These are phyloP conservation scores for Tragelaphus strepsiceros DNA, from an alignment of 2,113 vertebrate genomes.

Conservation along the genomic window DNA sequence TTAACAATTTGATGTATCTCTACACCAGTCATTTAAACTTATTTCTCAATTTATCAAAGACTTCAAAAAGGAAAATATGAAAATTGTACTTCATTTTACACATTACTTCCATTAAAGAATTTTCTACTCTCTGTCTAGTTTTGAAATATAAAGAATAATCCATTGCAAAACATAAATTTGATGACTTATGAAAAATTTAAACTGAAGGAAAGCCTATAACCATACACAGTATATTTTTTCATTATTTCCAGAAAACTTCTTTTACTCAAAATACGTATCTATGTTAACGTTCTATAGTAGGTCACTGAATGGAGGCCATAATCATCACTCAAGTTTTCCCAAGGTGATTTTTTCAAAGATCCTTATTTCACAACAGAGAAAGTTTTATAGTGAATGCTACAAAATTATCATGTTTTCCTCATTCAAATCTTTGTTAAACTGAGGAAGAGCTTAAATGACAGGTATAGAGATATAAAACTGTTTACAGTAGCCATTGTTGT, in stretches of 20 bases:
- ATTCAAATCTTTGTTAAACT: constrained; percentile 18
- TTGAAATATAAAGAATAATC: background rate
- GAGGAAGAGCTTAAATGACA: constrained; percentile 30
- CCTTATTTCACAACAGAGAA: background rate
- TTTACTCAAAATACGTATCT: background rate
- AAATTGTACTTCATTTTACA: background rate
- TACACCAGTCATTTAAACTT: background rate
- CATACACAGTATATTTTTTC: background rate
- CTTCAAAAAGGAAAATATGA: background rate
- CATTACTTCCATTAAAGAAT: background rate
- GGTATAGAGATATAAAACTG: background rate
- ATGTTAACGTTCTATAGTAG: background rate
- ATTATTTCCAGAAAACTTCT: background rate
- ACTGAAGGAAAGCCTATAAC: background rate
- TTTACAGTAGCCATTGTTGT: background rate
- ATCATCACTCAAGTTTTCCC: background rate
- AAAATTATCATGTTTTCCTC: background rate
- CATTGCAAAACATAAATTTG: background rate
- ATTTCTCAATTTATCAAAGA: constrained; percentile 35
- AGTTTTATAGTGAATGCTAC: background rate
- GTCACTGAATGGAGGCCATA: background rate
- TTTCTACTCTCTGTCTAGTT: background rate
- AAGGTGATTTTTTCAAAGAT: constrained; percentile 18
- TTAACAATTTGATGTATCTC: background rate
- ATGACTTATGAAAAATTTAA: constrained; percentile 25